Evolutionary conservation across 2,113 vertebrate species (phyloP), one percentile per base, ranked within the genome.

Genomic region (Donacobius atricapilla): DNA sequence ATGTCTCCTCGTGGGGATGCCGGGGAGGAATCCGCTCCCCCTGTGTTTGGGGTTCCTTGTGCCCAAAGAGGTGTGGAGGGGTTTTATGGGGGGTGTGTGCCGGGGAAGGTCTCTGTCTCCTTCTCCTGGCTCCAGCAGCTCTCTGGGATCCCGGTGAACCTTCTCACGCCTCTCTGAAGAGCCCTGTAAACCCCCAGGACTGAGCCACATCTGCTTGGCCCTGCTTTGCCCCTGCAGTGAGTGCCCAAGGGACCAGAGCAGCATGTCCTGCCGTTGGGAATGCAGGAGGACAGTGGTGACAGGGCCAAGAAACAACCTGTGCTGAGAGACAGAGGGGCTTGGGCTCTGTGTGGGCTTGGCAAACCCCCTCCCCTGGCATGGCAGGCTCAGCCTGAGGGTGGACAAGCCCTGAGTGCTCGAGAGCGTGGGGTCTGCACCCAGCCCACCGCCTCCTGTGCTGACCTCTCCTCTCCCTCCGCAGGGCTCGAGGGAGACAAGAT

Each of bases 401-500:
- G n/a, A 37, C 9, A 17, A 92, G 24, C 50, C 53, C 28, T 13
- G 57, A 60, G 44, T 24, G 50, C 64, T 73, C 0, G 0, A 47
- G 24, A 60, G 33, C 0, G 0, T 28, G 66, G 82, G 39, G 21
- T 79, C 57, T 89, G 73, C 68, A 77, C 27, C 81, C 21, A 24
- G 57, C 70, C 53, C 7, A 1, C 51, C 8, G 3, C 16, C 70
- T 84, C 45, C 86, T 54, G 83, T 63, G 25, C 83, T 97, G 71
- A 97, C 76, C 61, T 90, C 75, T 81, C 44, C 85, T 76, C 94
- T 97, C 77, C 83, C 58, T 80, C 94, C 83, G 80, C 94, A 98
- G 98, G 95, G 35, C 95, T 96, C 50, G 71, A 42, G 92, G 94
- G 98, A 42, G 93, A 92, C 63, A 90, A 89, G 48, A 92, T 91